A percentile compares a stretch with the other conserved stretches of the same genome.
Conservation (phyloP, 2,797 vertebrate genomes). For the Acanthurus lineatus region DNA sequence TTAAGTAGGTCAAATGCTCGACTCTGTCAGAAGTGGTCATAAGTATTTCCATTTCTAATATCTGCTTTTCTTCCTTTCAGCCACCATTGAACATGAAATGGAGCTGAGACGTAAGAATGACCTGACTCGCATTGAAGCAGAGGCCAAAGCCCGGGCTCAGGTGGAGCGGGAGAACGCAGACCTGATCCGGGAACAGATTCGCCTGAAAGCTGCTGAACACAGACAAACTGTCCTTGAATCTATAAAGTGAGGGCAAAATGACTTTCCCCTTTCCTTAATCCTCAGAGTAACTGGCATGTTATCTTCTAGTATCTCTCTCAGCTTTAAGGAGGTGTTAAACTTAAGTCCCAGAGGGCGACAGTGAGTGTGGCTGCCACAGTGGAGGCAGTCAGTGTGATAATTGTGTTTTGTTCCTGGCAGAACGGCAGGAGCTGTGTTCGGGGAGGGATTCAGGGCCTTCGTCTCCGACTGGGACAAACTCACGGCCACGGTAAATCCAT, state of each 20-base stretch:
- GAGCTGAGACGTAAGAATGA: conserved; percentile 91
- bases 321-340: conserved; percentile 38
- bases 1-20: conserved; percentile 19
- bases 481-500: conserved; percentile 88
- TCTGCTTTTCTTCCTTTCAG: conserved; percentile 61
- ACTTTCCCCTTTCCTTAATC: conserved; percentile 53
- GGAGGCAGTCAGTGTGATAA: conserved; percentile 55
- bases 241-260: conserved; percentile 78
- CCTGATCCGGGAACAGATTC: conserved; percentile 92
- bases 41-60: background rate
- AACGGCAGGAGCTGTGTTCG: conserved; percentile 91
- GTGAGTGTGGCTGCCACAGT: conserved; percentile 23
- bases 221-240: conserved; percentile 92
- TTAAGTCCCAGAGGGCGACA: conserved; percentile 37
- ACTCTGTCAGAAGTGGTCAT: background rate
- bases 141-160: conserved; percentile 87
- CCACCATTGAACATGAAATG: conserved; percentile 91
- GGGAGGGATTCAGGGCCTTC: conserved; percentile 91
- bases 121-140: conserved; percentile 89
- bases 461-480: conserved; percentile 95
- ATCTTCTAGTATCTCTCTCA: conserved; percentile 43
- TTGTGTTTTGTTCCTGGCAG: conserved; percentile 75
- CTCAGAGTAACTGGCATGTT: conserved; percentile 56
- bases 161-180: conserved; percentile 91
- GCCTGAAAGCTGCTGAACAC: conserved; percentile 91